A percentile compares a stretch with the other conserved stretches of the same genome.
Evolutionary conservation across 2,113 vertebrate species (phyloP).

Genomic region (Cettia cetti): DNA sequence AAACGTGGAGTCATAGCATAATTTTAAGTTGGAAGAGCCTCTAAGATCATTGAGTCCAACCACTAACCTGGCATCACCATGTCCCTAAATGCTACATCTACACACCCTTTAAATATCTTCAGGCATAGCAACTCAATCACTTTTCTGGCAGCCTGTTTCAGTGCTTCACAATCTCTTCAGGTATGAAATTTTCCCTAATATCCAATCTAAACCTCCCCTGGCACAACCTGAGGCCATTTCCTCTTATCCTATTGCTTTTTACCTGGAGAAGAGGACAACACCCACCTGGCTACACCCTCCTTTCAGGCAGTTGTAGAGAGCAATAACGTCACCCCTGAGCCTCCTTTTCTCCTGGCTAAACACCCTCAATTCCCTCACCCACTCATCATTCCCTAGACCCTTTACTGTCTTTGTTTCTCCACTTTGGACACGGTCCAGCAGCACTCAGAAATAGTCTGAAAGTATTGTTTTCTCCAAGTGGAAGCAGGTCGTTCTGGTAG

Average conservation of each 20-base stretch:
- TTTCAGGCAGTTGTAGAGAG: background rate
- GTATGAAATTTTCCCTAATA: background rate
- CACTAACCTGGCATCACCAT: background rate
- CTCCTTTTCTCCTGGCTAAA: background rate
- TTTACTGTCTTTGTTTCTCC: background rate
- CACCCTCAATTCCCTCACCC: background rate
- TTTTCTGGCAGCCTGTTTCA: background rate
- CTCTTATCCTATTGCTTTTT: background rate
- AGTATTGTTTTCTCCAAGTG: background rate
- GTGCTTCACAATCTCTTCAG: background rate
- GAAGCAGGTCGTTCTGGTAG: background rate
- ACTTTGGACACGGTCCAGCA: background rate
- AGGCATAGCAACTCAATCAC: too few relatives aligned
- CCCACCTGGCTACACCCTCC: background rate
- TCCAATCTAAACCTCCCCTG: background rate
- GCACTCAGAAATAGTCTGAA: background rate
- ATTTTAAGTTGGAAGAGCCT: background rate
- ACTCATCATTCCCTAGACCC: background rate
- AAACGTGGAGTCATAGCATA: background rate
- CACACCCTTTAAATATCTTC: background rate
- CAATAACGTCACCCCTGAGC: accelerated
- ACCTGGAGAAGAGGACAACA: background rate
- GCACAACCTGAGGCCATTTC: background rate
- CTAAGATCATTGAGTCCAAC: background rate
- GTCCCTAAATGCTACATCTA: background rate